Conservation (phyloP, 2,113 vertebrate species). For the Actenoides hombroni region DNA sequence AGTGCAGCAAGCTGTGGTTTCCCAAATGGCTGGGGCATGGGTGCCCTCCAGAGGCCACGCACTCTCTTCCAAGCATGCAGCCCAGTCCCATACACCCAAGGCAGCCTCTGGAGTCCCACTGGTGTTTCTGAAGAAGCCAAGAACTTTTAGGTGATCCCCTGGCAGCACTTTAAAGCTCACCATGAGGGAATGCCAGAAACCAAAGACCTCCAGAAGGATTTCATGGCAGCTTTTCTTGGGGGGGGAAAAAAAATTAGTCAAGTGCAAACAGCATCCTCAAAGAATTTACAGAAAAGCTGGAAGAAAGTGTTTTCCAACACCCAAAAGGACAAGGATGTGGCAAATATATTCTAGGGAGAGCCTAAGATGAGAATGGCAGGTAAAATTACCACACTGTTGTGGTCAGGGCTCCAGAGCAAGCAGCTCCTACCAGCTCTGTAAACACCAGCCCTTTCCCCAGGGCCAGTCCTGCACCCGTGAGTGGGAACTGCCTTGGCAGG, state of each 20-base stretch:
- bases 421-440: not conserved
- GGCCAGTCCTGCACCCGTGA: not conserved
- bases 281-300: not conserved
- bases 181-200: accelerated
- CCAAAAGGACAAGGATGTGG: not conserved
- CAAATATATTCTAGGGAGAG: not conserved
- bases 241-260: not conserved
- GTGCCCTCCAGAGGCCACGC: conserved; percentile 73
- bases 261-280: not conserved
- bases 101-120: not conserved
- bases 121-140: not conserved
- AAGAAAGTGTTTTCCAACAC: not conserved
- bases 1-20: not conserved
- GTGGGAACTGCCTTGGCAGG: not conserved
- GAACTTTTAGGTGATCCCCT: not conserved
- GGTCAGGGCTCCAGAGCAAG: not conserved
- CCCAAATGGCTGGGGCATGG: not conserved
- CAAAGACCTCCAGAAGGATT: not conserved
- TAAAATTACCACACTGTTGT: not conserved
- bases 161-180: not conserved
- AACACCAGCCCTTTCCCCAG: not conserved
- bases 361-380: not conserved
- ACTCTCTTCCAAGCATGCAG: not conserved
- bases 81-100: accelerated
- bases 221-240: not conserved